phyloP scores from a whole-genome alignment of 2,888 invertebrate genomes.

The Phortica okadai region DNA sequence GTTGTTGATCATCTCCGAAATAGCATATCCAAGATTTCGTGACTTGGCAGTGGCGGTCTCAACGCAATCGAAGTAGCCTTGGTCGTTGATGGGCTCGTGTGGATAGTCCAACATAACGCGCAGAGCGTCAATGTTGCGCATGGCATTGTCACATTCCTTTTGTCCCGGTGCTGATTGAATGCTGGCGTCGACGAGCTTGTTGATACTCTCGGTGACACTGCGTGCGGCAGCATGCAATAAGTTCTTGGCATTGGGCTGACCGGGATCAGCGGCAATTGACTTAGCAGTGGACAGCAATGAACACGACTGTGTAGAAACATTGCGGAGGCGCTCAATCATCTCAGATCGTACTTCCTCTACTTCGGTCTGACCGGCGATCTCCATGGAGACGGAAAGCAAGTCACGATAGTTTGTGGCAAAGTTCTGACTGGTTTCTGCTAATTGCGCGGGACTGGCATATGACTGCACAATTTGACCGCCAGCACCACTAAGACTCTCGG shows the following conservation, averaged over 20 bases:
- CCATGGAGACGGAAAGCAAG: conserved; percentile 87
- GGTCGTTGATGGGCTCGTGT: conserved; percentile 90
- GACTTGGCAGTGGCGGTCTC: conserved; percentile 93
- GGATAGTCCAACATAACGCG: conserved; percentile 90
- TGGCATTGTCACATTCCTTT: conserved; percentile 97
- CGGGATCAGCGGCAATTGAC: conserved; percentile 91
- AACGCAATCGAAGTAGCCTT: conserved; percentile 94
- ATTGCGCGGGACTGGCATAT: conserved; percentile 82
- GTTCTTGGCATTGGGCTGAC: conserved; percentile 93
- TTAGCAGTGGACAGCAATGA: conserved; percentile 92
- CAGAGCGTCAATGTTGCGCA: conserved; percentile 92
- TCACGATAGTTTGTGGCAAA: conserved; percentile 88
- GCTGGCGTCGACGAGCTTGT: conserved; percentile 84
- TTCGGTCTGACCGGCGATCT: conserved; percentile 89
- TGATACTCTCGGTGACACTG: conserved; percentile 94
- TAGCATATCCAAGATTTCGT: conserved; percentile 89
- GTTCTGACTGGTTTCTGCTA: conserved; percentile 86
- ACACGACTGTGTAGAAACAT: conserved; percentile 91
- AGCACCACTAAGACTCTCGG: conserved; percentile 89
- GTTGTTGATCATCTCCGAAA: conserved; percentile 95
- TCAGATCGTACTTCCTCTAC: conserved; percentile 86
- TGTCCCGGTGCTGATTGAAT: conserved; percentile 95
- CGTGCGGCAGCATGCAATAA: conserved; percentile 91
- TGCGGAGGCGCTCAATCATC: conserved; percentile 91
- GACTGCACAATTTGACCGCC: conserved; percentile 89